These are phyloP conservation scores for Manduca sexta DNA, from an alignment of 1,140 invertebrate genomes.

Conservation along the genomic window DNA sequence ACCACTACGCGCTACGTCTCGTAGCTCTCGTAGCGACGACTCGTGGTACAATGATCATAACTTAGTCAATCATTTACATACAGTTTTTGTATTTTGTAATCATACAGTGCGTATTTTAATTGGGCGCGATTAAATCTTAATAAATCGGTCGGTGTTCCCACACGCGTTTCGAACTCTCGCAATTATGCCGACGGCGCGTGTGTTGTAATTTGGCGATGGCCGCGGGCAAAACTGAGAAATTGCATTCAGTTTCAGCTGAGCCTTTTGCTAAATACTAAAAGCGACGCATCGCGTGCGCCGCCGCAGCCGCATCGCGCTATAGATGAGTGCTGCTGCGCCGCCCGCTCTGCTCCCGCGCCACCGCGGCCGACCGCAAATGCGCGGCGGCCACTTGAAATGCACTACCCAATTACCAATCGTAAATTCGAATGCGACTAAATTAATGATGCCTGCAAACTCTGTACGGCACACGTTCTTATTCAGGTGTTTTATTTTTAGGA, in stretches of 20 bases:
- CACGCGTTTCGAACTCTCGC: conserved; percentile 38
- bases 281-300: conserved; percentile 44
- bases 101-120: conserved; percentile 58
- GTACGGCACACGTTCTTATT: no score
- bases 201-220: conserved; percentile 58
- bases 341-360: conserved; percentile 37
- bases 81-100: conserved; percentile 43
- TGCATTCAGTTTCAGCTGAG: conserved; percentile 45
- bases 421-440: conserved; percentile 56
- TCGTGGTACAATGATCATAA: background rate
- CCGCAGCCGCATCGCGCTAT: conserved; percentile 19
- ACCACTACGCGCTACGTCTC: conserved; percentile 17
- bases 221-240: conserved; percentile 50
- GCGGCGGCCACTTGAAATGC: conserved; percentile 41
- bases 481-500: no score
- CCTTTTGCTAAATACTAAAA: conserved; percentile 21
- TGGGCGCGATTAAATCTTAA: conserved; percentile 62
- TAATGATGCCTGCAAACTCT: conserved; percentile 29
- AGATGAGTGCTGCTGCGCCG: conserved; percentile 33
- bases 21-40: conserved; percentile 10
- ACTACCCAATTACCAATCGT: conserved; percentile 68
- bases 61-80: conserved; percentile 27
- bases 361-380: conserved; percentile 32
- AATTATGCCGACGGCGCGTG: conserved; percentile 53
- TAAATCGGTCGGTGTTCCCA: conserved; percentile 57